phyloP scores from a whole-genome alignment of 2,113 vertebrate species.

The Argyrosomus japonicus region DNA sequence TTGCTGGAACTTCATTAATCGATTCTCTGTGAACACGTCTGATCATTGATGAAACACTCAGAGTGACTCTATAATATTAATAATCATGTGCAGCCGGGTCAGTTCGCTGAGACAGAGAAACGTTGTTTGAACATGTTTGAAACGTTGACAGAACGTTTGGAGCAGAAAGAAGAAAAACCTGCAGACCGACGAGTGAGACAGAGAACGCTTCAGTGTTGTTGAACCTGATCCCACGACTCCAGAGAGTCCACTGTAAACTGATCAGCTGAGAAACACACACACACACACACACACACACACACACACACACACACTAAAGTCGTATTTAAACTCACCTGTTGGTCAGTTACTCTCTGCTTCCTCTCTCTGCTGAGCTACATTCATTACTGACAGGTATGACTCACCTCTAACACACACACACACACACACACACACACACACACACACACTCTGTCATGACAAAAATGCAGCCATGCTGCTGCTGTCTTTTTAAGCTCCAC shows the following conservation, averaged over 20 bases:
- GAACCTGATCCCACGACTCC: slow-evolving; percentile 30
- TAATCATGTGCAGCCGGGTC: no score
- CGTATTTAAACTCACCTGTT: slow-evolving; percentile 43
- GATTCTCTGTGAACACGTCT: no score
- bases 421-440: slow-evolving; percentile 5
- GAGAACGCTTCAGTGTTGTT: slow-evolving; percentile 25
- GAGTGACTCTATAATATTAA: no score
- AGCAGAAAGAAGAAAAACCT: no score
- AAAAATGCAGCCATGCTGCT: slow-evolving; percentile 90
- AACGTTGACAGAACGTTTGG: no score
- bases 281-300: not conserved
- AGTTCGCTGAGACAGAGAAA: no score
- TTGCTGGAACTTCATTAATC: no score
- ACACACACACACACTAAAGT: not conserved
- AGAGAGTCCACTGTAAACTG: not conserved
- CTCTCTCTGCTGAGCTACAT: slow-evolving; percentile 5
- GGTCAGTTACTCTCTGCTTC: not conserved
- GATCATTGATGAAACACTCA: no score
- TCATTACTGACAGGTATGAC: slow-evolving; percentile 49
- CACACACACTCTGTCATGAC: slow-evolving; percentile 68
- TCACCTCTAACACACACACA: slow-evolving; percentile 21
- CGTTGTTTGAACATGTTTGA: no score
- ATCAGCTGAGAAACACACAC: slow-evolving; percentile 42
- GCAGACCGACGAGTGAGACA: not conserved
- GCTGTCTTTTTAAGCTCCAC: slow-evolving; percentile 55